Evolutionary conservation across 2,888 invertebrate species (phyloP).

Genomic region (Marasmarcha lunaedactyla): DNA sequence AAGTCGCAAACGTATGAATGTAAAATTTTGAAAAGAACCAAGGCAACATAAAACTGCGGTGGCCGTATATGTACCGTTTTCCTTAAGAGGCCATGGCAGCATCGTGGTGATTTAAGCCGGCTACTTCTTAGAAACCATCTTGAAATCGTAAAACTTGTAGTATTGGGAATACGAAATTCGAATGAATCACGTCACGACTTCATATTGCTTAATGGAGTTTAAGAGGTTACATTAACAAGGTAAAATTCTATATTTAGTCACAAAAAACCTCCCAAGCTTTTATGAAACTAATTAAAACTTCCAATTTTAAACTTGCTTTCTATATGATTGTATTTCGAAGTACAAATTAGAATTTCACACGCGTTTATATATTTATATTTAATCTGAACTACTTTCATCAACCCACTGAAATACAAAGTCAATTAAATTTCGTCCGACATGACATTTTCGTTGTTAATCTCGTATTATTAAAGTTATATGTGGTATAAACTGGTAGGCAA

Average conservation of each 20-base stretch:
- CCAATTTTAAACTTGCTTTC: no score
- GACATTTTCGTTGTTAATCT: background rate
- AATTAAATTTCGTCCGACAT: background rate
- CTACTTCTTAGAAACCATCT: constrained; percentile 24
- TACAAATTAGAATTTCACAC: no score
- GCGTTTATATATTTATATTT: constrained; percentile 16
- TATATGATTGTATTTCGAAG: no score
- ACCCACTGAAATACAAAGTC: background rate
- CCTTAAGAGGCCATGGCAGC: constrained; percentile 27
- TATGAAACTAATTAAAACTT: no score
- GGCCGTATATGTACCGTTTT: constrained; percentile 26
- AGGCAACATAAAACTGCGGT: constrained; percentile 22
- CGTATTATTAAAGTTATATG: no score
- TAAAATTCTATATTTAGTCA: no score
- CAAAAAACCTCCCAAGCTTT: no score
- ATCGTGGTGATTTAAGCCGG: constrained; percentile 12
- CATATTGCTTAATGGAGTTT: background rate
- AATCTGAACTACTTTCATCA: background rate
- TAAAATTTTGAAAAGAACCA: no score
- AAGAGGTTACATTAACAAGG: no score
- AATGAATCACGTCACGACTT: constrained; percentile 16
- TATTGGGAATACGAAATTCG: constrained; percentile 14
- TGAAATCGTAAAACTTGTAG: constrained; percentile 12
- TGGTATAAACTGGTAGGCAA: no score
- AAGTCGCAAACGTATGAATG: no score